Base-by-base conservation (phyloP, 2,113 vertebrate species). In the Clarias batrachus region DNA sequence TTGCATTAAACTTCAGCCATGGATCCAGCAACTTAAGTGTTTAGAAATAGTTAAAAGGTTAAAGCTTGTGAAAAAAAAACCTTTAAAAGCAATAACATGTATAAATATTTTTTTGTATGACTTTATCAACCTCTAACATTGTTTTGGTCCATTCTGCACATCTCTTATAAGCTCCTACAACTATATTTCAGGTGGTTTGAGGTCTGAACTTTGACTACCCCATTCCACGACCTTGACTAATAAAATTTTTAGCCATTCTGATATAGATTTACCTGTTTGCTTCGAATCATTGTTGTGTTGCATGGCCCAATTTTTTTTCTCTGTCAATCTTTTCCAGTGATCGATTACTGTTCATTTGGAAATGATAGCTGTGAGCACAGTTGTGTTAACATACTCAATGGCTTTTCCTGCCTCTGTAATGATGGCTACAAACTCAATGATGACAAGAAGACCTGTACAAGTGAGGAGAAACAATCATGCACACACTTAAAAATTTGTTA, bases 331-430 rank as follows among this genome's bases (percentile, higher is more conserved):
- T 16, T 86, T 82, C 57, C 93, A 97, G 95, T 93, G 92, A 92
- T 96, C 17, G 93, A 96, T 91, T 94, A 95, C 91, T 97, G 96
- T 92, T 93, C 94, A 80, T 96, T 96, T 0, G 95, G 95, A 41
- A 95, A 94, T 3, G 96, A 97, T 0, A 95, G 95, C 91, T 99
- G 97, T 41, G 95, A 97, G 82, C 97, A 98, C 74, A 92, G 95
- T 77, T 98, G 97, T 0, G 0, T 97, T 90, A 96, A 93, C 4
- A 23, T 94, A 8, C 95, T 85, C 0, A 96, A 95, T 1, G 93
- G 95, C 0, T 97, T 95, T 93, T 91, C 77, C 17, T 98, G 97
- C 76, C 93, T 41, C 87, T 97, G 97, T 90, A 93, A 74, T 0
- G n/a, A 90, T 0, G 97, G 96, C 12, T 98, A 95, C 93, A 90